phyloP scores from a whole-genome alignment of 2,888 invertebrate genomes.

The Metopia argyrocephala region DNA sequence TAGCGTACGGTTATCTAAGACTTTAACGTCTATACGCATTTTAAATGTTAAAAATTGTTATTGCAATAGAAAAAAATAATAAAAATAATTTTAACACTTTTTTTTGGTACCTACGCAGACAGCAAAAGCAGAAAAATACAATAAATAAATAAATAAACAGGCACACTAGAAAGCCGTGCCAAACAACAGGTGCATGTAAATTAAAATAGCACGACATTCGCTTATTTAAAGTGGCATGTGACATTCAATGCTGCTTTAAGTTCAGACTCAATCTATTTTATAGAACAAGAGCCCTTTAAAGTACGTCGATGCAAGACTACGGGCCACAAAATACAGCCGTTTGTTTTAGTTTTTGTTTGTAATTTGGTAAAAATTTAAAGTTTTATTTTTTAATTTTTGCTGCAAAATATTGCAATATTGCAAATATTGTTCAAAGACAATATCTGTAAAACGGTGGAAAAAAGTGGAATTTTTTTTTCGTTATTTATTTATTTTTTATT shows the following conservation, averaged over 20 bases:
- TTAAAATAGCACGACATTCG: conserved; percentile 53
- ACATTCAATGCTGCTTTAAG: neutral
- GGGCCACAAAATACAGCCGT: too few species aligned
- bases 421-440: neutral
- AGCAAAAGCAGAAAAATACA: neutral
- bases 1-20: conserved; percentile 11
- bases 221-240: conserved; percentile 22
- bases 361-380: too few species aligned
- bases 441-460: conserved; percentile 28
- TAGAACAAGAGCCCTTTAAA: neutral
- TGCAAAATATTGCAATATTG: too few species aligned
- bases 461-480: neutral
- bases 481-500: neutral
- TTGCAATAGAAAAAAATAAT: neutral
- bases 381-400: too few species aligned
- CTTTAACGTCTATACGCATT: neutral
- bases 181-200: conserved; percentile 61
- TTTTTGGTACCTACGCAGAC: conserved; percentile 34
- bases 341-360: too few species aligned
- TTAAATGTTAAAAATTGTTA: neutral
- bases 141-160: neutral
- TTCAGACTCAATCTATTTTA: neutral
- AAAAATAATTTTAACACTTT: conserved; percentile 12
- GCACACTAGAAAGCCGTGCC: neutral
- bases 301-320: neutral